Base-by-base conservation (phyloP, 1,140 invertebrate species). In the Hestina assimilis region DNA sequence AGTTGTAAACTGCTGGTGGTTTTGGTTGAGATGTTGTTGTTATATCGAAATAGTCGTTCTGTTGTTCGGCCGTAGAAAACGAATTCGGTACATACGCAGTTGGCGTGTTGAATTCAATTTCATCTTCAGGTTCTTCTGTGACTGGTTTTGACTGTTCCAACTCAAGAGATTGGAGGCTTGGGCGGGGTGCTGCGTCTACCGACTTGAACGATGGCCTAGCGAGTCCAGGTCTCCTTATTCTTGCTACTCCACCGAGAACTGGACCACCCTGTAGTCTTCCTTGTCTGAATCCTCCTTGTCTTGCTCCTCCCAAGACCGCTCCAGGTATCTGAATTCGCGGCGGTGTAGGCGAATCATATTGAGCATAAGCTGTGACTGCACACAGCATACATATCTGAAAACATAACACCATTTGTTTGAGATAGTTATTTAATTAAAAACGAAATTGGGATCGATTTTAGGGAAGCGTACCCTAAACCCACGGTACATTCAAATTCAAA, bases 251-350 rank as follows among this genome's bases (percentile, higher is more conserved):
- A 41, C 79, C 69, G 3, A 68, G 55, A 8, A 75, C 53, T 21
- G 69, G 69, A 0, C 62, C 69, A 8, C 57, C 63, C 45, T 83
- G 71, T 17, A 89, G 59, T 51, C 87, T 78, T 59, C 66, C 89
- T 71, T 86, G 90, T 64, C 78, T 79, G 74, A 77, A 89, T 45
- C 74, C 79, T 38, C 76, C 80, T 60, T 59, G 79, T 61, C 60
- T 78, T 28, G 48, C 67, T 23, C 77, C 79, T 17, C 83, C 83
- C 46, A 91, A 63, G n/a, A 92, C 63, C 0, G 92, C 92, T 4
- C 92, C 92, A 0, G 92, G 91, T 48, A 93, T 92, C 60, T 84
- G 88, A 2, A 93, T 69, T 58, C 92, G 84, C 12, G 83, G 90
- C 9, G 91, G 90, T 41, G 83, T 72, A 47, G 89, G 85, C 8